A percentile compares a stretch with the other conserved stretches of the same genome.
phyloP scores from a whole-genome alignment of 2,888 invertebrate species.

The Hybos culiciformis region DNA sequence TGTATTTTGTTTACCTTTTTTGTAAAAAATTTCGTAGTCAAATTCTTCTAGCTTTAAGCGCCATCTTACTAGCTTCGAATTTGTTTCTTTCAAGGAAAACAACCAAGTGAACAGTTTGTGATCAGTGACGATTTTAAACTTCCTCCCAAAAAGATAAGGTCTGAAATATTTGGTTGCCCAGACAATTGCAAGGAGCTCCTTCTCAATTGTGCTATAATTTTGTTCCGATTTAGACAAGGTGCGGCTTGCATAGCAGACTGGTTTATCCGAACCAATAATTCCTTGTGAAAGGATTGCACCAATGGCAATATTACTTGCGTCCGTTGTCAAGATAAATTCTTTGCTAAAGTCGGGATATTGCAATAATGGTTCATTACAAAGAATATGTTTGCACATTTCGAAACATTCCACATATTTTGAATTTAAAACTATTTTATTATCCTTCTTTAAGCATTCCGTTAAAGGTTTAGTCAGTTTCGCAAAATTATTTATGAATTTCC shows the following conservation, averaged over 20 bases:
- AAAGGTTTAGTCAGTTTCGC: constrained; percentile 13
- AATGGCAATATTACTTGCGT: constrained; percentile 8
- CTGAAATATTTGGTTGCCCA: no score
- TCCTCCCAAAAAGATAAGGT: no score
- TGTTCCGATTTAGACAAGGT: constrained; percentile 4
- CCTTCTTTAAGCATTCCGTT: constrained; percentile 10
- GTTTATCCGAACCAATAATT: constrained; percentile 8
- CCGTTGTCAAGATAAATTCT: constrained; percentile 7
- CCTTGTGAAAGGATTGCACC: constrained; percentile 5
- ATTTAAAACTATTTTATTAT: constrained; percentile 1
- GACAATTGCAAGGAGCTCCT: no score
- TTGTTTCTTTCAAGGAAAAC: no score
- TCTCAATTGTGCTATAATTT: no score
- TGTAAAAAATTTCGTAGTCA: no score
- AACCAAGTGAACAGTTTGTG: no score
- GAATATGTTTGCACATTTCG: constrained; percentile 10
- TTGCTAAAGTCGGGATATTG: constrained; percentile 5
- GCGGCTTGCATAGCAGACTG: constrained; percentile 8
- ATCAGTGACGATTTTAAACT: no score
- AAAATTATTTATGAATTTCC: constrained; percentile 14
- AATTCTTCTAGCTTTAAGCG: no score
- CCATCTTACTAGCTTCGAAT: no score
- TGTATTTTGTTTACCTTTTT: no score
- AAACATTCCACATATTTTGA: constrained; percentile 5
- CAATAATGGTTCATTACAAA: constrained; percentile 8